Evolutionary conservation across 2,888 invertebrate species (phyloP), one percentile per base, ranked within the genome.

Genomic region (Oxyteleia sp.): DNA sequence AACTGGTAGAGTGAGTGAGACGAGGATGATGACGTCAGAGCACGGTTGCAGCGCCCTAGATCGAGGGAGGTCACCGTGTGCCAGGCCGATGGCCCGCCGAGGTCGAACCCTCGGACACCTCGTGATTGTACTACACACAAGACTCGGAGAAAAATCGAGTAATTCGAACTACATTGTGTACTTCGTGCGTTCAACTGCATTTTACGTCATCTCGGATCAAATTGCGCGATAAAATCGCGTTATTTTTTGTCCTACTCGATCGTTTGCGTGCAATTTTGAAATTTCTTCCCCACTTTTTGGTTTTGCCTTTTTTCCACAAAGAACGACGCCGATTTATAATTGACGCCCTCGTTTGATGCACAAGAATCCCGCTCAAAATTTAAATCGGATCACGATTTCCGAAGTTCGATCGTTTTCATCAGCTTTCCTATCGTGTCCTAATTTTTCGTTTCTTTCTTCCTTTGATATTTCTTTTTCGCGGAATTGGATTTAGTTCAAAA

Each of bases 71-170:
- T 93, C 93, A 93, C 91, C 90, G 91, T 91, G 90, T 89, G 89
- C 92, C 92, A 88, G 92, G 93, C 93, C 93, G 93, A 93, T 91
- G 93, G 92, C 93, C 93, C 91, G 89, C 84, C 93, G 93, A 93
- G 93, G 93, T 93, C 93, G 91, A 91, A 92, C 92, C 91, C 93
- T 92, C 89, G 88, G 88, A 88, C 90, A 89, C 88, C 85, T 82
- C 85, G 80, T 85, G 68, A 79, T 75, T 82, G 85, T 84, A 84
- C 82, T 85, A 80, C 84, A 80, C 84, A 74, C 78, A 66, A 76
- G 76, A 68, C 68, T 15, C 61, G 57, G 43, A 76, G 53, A 78
- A 72, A 66, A 71, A 69, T 71, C 75, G 43, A 82, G 82, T 74
- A 82, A 82, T 82, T 75, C 59, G 82, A 82, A 76, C 75, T 75